Base-by-base conservation (phyloP, 1,140 invertebrate species). In the Phocides pigmalion region DNA sequence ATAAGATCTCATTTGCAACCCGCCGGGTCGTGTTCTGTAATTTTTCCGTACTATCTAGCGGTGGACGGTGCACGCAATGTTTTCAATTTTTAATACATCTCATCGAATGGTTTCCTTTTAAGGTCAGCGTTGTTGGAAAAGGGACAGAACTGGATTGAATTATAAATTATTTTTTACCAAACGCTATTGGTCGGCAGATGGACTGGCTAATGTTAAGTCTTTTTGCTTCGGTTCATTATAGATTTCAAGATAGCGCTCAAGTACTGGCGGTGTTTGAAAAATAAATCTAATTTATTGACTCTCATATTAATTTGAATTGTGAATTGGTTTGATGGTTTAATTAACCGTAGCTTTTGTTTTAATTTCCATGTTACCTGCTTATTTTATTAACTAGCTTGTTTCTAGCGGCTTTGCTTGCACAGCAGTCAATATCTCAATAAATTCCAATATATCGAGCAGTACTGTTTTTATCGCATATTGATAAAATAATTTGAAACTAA, bases 61-160 rank as follows among this genome's bases (percentile, higher is more conserved):
- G 42, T 49, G 64, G 80, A n/a, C n/a, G n/a, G 81, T 84, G 78
- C 68, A 80, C 79, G 76, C 71, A 69, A 81, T 78, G 76, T 82
- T 82, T 84, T 76, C 77, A 83, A 81, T 87, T 85, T 84, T 86
- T 87, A 82, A 88, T 82, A 82, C 74, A 81, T 89, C 79, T 85
- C 75, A 75, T 81, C 65, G 76, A 77, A 81, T 73, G 76, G 65
- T 68, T 79, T 79, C 83, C 79, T 76, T 84, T 79, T 84, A 87
- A 84, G 82, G 84, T 79, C 79, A 79, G 68, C 64, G n/a, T n/a
- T n/a, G n/a, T n/a, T n/a, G 74, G 72, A 76, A 35, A 74, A 75
- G 72, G 78, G 72, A 70, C 62, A 67, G 47, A 63, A 5, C n/a
- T n/a, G 65, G 65, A 64, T 74, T 76, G 78, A 65, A 73, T 72